These are phyloP conservation scores for Shinisaurus crocodilurus DNA, from an alignment of 2,113 vertebrate genomes.

Conservation along the genomic window DNA sequence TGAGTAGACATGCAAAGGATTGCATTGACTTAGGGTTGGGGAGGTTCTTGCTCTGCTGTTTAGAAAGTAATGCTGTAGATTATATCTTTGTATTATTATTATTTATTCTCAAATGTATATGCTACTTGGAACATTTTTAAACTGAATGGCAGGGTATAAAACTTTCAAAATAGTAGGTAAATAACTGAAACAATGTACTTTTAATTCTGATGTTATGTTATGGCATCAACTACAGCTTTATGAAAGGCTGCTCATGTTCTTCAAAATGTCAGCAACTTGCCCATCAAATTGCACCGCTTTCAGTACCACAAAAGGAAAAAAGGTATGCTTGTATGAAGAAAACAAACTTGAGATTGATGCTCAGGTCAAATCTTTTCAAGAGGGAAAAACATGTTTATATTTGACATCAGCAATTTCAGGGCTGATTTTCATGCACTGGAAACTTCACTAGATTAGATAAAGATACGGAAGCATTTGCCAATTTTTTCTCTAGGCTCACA, in stretches of 20 bases:
- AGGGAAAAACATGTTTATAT: background rate
- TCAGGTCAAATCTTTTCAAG: background rate
- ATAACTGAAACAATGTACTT: background rate
- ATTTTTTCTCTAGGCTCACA: background rate
- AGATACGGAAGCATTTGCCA: background rate
- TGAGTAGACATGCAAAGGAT: no score
- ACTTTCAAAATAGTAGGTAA: background rate
- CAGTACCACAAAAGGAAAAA: background rate
- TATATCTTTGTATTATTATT: background rate
- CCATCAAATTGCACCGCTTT: background rate
- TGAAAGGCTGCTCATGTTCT: conserved; percentile 8
- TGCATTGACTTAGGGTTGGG: no score
- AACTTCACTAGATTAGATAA: conserved; percentile 6
- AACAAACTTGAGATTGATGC: background rate
- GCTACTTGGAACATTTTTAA: background rate
- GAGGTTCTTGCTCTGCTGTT: no score
- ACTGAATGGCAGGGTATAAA: no score
- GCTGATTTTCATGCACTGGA: background rate
- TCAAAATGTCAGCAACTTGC: background rate
- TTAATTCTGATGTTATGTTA: background rate
- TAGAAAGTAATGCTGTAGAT: background rate
- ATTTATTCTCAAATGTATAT: background rate
- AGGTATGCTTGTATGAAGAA: rapidly evolving
- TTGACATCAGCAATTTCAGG: background rate
- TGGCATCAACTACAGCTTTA: background rate